Conservation (phyloP, 64 coral and sea anemone species). For the Montipora capricornis region DNA sequence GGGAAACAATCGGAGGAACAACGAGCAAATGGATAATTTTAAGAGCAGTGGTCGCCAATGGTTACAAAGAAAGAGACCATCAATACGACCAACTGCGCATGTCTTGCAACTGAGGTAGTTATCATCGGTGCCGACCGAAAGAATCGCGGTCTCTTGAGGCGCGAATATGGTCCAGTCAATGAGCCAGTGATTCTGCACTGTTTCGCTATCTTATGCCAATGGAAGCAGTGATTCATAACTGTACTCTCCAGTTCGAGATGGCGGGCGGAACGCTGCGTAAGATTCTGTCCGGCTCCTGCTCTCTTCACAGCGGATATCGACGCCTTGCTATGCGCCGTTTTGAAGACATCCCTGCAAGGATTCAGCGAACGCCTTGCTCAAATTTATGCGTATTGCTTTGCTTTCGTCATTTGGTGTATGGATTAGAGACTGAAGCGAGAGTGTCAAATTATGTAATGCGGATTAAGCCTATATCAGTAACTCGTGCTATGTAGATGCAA, state of each 20-base stretch:
- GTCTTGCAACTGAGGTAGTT: too few relatives aligned
- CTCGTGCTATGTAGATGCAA: too few relatives aligned
- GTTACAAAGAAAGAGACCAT: too few relatives aligned
- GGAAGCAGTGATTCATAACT: not conserved
- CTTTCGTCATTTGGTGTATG: not conserved
- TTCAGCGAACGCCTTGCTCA: not conserved
- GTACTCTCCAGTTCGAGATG: not conserved
- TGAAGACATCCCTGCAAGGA: conserved; percentile 7
- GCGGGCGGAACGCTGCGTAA: not conserved
- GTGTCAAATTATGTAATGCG: too few relatives aligned
- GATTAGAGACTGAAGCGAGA: not conserved
- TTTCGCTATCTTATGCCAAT: not conserved
- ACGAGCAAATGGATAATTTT: too few relatives aligned
- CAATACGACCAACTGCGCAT: too few relatives aligned
- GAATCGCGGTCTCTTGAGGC: too few relatives aligned
- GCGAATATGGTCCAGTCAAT: too few relatives aligned
- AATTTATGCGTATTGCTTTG: not conserved
- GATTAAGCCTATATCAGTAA: too few relatives aligned
- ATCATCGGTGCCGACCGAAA: too few relatives aligned
- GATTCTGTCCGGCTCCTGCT: not conserved
- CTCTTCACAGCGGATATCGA: conserved; percentile 41
- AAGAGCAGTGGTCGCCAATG: too few relatives aligned
- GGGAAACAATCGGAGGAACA: too few relatives aligned
- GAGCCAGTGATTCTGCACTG: not conserved
- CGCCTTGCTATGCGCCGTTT: conserved; percentile 28